Conservation (phyloP, 1,140 invertebrate genomes). For the Vollenhovia emeryi region DNA sequence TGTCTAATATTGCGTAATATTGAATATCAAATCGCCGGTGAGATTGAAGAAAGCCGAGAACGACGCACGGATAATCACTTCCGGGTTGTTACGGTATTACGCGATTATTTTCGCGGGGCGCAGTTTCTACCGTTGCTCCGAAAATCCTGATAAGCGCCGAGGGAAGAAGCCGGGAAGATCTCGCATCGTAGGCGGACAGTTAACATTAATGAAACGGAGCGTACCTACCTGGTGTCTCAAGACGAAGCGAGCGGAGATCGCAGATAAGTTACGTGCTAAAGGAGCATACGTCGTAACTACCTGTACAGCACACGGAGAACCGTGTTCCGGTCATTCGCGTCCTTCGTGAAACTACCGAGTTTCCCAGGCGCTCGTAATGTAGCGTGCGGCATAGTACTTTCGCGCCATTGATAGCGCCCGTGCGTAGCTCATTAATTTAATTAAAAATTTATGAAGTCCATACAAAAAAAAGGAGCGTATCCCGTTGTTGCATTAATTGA, state of each 20-base stretch:
- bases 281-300: conserved; percentile 67
- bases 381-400: conserved; percentile 48
- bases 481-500: conserved; percentile 13
- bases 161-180: conserved; percentile 58
- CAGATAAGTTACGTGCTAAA: conserved; percentile 71
- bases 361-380: conserved; percentile 69
- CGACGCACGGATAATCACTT: conserved; percentile 14
- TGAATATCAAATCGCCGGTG: neutral
- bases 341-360: conserved; percentile 70
- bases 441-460: conserved; percentile 39
- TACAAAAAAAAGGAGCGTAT: neutral
- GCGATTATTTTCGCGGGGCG: conserved; percentile 32
- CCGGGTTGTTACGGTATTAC: conserved; percentile 35
- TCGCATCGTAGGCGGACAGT: conserved; percentile 67
- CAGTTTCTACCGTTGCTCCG: conserved; percentile 54
- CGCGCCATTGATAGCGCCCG: conserved; percentile 35
- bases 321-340: conserved; percentile 79
- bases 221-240: conserved; percentile 68
- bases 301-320: conserved; percentile 59
- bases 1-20: neutral
- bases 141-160: conserved; percentile 51
- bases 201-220: conserved; percentile 80
- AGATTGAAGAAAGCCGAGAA: neutral
- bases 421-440: conserved; percentile 42
- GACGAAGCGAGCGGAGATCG: conserved; percentile 72